Conservation (phyloP, 2,797 vertebrate species). For the Merluccius polli region DNA sequence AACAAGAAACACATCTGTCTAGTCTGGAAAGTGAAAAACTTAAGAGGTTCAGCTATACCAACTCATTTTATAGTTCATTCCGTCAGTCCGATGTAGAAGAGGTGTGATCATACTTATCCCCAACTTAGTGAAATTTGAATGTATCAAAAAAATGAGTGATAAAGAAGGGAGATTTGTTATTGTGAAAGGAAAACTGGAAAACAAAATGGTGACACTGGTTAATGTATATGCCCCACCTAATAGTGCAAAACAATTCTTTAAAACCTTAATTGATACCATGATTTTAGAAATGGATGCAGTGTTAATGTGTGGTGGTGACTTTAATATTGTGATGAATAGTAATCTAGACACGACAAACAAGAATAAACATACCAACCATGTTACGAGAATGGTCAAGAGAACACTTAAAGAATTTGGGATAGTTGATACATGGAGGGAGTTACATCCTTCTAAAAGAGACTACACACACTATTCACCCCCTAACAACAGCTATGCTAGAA, state of each 20-base stretch:
- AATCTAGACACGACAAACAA: conserved; percentile 9
- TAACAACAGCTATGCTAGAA: not conserved
- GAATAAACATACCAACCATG: not conserved
- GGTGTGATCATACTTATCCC: conserved; percentile 1
- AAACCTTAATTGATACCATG: not conserved
- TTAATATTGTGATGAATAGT: conserved; percentile 17
- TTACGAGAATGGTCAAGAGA: not conserved
- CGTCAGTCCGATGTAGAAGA: not conserved
- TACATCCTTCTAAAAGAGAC: too few relatives aligned
- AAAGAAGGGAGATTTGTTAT: conserved; percentile 15
- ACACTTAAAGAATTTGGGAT: conserved; percentile 3
- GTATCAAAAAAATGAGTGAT: not conserved
- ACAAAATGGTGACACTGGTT: not conserved
- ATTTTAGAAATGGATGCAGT: conserved; percentile 1
- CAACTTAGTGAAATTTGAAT: conserved; percentile 5
- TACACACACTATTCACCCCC: too few relatives aligned
- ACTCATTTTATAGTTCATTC: not conserved
- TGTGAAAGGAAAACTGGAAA: conserved; percentile 21
- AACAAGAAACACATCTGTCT: conserved; percentile 16
- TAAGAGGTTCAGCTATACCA: not conserved
- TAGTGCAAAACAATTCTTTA: not conserved
- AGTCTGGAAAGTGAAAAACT: conserved; percentile 2
- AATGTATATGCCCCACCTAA: conserved; percentile 9
- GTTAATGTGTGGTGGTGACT: conserved; percentile 7
- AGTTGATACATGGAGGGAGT: not conserved